phyloP scores from a whole-genome alignment of 2,888 invertebrate species.

The Desoria tigrina region DNA sequence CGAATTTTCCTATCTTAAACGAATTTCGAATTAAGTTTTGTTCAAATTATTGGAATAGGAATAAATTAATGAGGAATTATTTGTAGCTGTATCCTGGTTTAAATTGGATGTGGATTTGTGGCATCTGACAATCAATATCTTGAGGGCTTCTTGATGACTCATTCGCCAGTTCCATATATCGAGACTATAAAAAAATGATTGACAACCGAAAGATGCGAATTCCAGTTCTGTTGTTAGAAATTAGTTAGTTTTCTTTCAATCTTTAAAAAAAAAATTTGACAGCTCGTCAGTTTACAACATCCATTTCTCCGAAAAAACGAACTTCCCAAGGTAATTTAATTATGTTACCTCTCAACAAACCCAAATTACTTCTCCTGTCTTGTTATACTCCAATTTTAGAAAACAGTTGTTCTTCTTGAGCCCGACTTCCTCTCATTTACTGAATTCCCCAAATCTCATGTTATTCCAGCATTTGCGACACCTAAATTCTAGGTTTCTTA shows the following conservation, averaged over 20 bases:
- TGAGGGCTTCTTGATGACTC: too few species aligned
- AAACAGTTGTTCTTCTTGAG: constrained; percentile 9
- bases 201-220: too few species aligned
- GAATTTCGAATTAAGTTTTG: background rate
- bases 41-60: background rate
- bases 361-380: constrained; percentile 12
- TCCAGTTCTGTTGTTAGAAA: too few species aligned
- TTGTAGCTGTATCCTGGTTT: too few species aligned
- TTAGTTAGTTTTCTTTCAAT: too few species aligned
- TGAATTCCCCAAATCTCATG: background rate
- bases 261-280: background rate
- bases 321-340: background rate
- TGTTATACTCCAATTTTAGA: background rate
- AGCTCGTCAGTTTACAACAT: constrained; percentile 1
- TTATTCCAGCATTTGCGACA: constrained; percentile 12
- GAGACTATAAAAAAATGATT: too few species aligned
- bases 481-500: constrained; percentile 17
- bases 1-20: background rate
- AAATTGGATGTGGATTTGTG: too few species aligned
- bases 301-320: background rate
- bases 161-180: too few species aligned
- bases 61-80: too few species aligned
- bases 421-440: constrained; percentile 18
- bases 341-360: constrained; percentile 12
- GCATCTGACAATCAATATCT: too few species aligned